Conservation (phyloP, 2,888 invertebrate species). For the Oligia latruncula region DNA sequence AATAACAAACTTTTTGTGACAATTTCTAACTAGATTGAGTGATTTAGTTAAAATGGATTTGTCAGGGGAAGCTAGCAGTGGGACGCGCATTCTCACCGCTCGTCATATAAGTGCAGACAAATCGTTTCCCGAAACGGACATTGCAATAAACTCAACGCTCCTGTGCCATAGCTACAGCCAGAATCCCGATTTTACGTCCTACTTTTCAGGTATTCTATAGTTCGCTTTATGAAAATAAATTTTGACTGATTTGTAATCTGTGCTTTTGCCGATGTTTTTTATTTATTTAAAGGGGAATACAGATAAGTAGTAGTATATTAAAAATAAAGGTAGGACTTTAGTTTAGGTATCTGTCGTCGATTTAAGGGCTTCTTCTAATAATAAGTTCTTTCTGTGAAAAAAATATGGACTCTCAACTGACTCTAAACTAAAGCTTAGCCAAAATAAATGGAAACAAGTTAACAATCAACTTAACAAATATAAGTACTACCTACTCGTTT, state of each 20-base stretch:
- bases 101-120: slow-evolving; percentile 82
- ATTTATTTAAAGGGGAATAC: neutral
- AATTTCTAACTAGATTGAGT: slow-evolving; percentile 36
- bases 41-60: slow-evolving; percentile 78
- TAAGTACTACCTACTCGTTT: neutral
- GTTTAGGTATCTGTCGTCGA: too few species aligned
- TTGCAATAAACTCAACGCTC: slow-evolving; percentile 82
- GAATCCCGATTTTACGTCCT: slow-evolving; percentile 82
- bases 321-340: neutral
- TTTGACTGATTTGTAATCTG: neutral
- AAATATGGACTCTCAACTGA: too few species aligned
- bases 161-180: slow-evolving; percentile 82
- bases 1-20: slow-evolving; percentile 36
- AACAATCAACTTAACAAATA: neutral
- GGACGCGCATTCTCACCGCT: slow-evolving; percentile 72
- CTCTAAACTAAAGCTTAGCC: too few species aligned
- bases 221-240: neutral
- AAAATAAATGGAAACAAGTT: neutral
- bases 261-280: neutral
- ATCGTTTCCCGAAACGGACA: slow-evolving; percentile 72
- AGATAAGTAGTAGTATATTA: too few species aligned
- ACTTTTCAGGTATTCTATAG: slow-evolving; percentile 80
- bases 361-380: too few species aligned
- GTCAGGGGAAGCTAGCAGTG: slow-evolving; percentile 77
- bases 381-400: too few species aligned